Percentiles rank a stretch among this genome's conserved stretches.
These are phyloP conservation scores for Homarus gammarus DNA, from an alignment of 2,888 invertebrate species.

Conservation along the genomic window DNA sequence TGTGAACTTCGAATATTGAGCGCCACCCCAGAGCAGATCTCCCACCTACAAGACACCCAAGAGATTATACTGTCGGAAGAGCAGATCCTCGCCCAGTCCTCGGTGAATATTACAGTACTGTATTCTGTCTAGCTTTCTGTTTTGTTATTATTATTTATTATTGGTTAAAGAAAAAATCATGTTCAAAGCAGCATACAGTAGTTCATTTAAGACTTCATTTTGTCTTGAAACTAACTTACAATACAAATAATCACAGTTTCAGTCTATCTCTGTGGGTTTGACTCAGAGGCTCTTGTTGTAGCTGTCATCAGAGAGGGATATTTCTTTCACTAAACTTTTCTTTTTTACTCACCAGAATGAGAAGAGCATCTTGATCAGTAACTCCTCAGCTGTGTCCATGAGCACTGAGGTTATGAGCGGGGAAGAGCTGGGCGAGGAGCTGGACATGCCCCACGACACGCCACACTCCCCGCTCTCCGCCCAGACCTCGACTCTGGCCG, in stretches of 20 bases:
- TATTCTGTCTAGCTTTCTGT: slow-evolving; percentile 14
- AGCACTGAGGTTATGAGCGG: slow-evolving; percentile 57
- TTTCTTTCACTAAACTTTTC: no score
- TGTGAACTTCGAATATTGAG: slow-evolving; percentile 71
- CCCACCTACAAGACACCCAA: slow-evolving; percentile 69
- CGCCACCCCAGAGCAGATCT: slow-evolving; percentile 62
- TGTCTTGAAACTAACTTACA: no score
- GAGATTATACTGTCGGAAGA: slow-evolving; percentile 73
- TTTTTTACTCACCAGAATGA: slow-evolving; percentile 41
- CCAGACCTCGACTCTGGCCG: slow-evolving; percentile 43
- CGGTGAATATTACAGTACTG: slow-evolving; percentile 44
- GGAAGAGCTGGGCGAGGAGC: slow-evolving; percentile 43
- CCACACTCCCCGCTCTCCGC: slow-evolving; percentile 30
- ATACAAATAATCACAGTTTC: no score
- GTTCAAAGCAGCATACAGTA: no score
- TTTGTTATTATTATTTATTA: no score
- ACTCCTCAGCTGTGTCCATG: slow-evolving; percentile 65
- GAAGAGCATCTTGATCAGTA: slow-evolving; percentile 67
- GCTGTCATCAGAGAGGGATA: no score
- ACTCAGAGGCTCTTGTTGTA: no score
- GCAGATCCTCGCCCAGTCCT: slow-evolving; percentile 57
- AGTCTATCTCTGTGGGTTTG: no score
- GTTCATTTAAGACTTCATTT: no score
- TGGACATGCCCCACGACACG: slow-evolving; percentile 36
- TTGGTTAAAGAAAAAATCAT: no score